Evolutionary conservation across 2,888 invertebrate species (phyloP).

Genomic region (Volucella zonaria): DNA sequence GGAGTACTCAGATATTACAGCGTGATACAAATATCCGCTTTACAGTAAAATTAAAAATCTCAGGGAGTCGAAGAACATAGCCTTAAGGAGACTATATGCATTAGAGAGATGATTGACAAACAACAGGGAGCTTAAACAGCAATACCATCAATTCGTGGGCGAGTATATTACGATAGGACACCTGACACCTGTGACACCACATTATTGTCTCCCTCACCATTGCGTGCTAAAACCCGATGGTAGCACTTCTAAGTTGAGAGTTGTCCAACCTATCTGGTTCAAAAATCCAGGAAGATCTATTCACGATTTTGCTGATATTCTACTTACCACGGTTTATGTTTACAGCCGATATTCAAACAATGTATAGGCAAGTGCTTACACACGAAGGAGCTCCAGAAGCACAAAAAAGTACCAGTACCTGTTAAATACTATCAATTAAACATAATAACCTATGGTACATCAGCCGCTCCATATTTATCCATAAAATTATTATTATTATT

Average conservation of each 20-base stretch:
- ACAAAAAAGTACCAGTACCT: no score
- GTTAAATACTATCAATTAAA: no score
- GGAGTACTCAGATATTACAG: no score
- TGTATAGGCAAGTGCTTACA: neutral
- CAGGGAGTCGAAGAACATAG: neutral
- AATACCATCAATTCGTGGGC: neutral
- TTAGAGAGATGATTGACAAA: neutral
- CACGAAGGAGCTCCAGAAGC: no score
- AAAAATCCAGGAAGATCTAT: neutral
- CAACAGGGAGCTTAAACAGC: neutral
- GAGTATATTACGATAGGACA: neutral
- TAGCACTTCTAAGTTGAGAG: neutral
- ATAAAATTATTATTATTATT: no score
- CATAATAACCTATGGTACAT: neutral
- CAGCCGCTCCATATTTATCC: constrained; percentile 1
- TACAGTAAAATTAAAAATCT: no score
- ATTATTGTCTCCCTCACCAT: neutral
- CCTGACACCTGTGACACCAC: neutral
- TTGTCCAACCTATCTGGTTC: neutral
- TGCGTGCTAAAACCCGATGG: neutral
- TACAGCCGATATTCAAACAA: neutral
- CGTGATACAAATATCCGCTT: no score
- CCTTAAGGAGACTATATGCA: neutral
- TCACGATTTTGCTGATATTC: neutral
- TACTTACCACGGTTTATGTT: neutral